phyloP scores from a whole-genome alignment of 2,888 invertebrate species.

The Metallyticus violacea region DNA sequence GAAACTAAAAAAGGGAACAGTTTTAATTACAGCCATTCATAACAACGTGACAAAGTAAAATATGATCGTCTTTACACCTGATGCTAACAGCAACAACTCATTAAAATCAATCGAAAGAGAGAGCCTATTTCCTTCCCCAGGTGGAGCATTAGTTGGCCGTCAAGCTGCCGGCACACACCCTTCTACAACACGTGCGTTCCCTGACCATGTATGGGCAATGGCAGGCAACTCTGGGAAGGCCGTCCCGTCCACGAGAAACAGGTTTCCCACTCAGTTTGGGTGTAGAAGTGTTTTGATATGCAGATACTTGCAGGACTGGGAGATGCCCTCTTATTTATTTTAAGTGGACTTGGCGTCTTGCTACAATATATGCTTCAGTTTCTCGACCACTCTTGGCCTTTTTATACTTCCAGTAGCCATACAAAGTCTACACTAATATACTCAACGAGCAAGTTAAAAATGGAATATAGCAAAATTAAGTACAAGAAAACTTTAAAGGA shows the following conservation, averaged over 20 bases:
- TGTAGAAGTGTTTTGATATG: slow-evolving; percentile 25
- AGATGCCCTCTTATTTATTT: not conserved
- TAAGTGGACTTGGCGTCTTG: not conserved
- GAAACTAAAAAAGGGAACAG: not conserved
- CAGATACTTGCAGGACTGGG: not conserved
- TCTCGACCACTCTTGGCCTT: no score
- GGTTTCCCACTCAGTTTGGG: slow-evolving; percentile 22
- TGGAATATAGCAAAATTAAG: no score
- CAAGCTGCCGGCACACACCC: slow-evolving; percentile 16
- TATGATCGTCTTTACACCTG: not conserved
- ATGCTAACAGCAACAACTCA: not conserved
- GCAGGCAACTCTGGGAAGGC: slow-evolving; percentile 8
- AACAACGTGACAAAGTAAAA: not conserved
- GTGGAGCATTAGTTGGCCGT: not conserved
- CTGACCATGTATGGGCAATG: slow-evolving; percentile 14
- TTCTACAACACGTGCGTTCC: slow-evolving; percentile 22
- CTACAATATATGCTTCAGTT: not conserved
- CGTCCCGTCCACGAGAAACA: slow-evolving; percentile 1
- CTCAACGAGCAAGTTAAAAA: no score
- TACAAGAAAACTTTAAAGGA: no score
- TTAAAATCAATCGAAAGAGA: not conserved
- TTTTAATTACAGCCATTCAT: not conserved
- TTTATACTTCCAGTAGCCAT: no score
- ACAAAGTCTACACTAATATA: no score
- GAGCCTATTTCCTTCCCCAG: not conserved